Conservation (phyloP, 1,140 invertebrate species). For the Bombus ignitus region DNA sequence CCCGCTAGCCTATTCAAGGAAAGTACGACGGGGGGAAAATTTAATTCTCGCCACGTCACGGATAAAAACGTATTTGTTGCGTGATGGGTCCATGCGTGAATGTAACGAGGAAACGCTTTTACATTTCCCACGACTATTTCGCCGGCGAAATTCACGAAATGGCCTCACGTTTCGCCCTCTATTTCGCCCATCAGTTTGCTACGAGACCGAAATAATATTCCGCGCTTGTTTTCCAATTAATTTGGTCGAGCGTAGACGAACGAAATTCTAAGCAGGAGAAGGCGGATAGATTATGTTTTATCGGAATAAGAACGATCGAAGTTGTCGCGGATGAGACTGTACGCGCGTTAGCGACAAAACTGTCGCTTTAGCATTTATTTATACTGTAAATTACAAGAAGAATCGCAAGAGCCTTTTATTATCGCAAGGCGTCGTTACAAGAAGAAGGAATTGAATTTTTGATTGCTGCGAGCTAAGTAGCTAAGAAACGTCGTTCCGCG, state of each 20-base stretch:
- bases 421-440: too few relatives aligned
- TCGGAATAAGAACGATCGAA: too few relatives aligned
- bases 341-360: too few relatives aligned
- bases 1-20: background rate
- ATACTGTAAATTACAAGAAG: too few relatives aligned
- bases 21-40: conserved; percentile 31
- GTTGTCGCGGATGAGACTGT: too few relatives aligned
- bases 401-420: too few relatives aligned
- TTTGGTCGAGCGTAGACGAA: background rate
- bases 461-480: too few relatives aligned
- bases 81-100: conserved; percentile 37
- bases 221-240: background rate
- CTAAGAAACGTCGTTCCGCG: too few relatives aligned
- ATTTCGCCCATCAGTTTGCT: background rate
- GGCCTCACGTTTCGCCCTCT: conserved; percentile 10
- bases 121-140: conserved; percentile 53
- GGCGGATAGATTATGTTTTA: background rate
- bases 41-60: conserved; percentile 47
- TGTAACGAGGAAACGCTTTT: conserved; percentile 65
- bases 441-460: too few relatives aligned
- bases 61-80: conserved; percentile 58
- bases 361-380: too few relatives aligned
- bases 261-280: background rate
- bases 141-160: conserved; percentile 44
- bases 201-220: too few relatives aligned